Conservation (phyloP, 2,888 invertebrate genomes). For the Piscicola geometra region DNA sequence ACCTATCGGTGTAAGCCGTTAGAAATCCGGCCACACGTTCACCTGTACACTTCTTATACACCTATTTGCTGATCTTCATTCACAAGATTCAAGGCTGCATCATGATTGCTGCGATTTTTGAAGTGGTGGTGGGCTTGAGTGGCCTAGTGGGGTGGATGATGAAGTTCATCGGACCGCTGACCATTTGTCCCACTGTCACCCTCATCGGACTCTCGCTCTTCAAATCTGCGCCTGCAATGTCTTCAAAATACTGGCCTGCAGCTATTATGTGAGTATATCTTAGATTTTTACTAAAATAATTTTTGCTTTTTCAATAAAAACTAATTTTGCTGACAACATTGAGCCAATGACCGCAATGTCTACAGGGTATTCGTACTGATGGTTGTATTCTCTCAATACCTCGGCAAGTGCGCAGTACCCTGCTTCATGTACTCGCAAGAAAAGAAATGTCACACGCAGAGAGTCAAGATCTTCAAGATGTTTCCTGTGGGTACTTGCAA, state of each 20-base stretch:
- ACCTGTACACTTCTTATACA: no score
- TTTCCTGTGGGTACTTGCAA: conserved; percentile 75
- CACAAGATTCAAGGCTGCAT: conserved; percentile 71
- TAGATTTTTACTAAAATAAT: no score
- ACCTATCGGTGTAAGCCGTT: no score
- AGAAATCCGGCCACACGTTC: no score
- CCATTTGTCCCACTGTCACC: conserved; percentile 73
- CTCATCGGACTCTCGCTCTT: conserved; percentile 69
- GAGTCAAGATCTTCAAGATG: conserved; percentile 71
- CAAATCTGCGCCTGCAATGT: conserved; percentile 70
- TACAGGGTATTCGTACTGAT: conserved; percentile 62
- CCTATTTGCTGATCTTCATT: no score
- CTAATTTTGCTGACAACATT: no score
- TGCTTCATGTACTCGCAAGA: conserved; percentile 55
- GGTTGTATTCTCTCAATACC: conserved; percentile 60
- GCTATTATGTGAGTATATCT: conserved; percentile 66
- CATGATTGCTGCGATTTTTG: conserved; percentile 70
- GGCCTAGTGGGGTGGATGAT: conserved; percentile 73
- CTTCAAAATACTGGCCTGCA: conserved; percentile 76
- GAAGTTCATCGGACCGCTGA: conserved; percentile 73
- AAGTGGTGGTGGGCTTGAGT: conserved; percentile 67
- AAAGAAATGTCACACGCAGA: conserved; percentile 61
- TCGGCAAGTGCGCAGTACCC: conserved; percentile 47
- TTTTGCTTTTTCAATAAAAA: no score
- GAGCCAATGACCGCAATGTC: no score